These are phyloP conservation scores for Hemichromis elongatus DNA, from an alignment of 2,113 vertebrate species.

Conservation along the genomic window DNA sequence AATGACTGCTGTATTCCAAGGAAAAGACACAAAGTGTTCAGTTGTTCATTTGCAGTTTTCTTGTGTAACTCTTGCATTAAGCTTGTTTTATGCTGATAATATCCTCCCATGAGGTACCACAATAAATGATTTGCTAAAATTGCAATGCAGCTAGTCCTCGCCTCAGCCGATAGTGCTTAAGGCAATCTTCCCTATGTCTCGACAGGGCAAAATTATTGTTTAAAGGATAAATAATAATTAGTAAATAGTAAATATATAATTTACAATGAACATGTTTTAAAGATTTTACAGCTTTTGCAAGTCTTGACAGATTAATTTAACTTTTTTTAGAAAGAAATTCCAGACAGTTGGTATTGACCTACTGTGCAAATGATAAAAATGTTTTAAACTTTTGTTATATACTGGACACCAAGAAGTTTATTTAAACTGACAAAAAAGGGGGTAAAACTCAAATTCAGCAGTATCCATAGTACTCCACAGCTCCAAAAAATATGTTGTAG, in stretches of 20 bases:
- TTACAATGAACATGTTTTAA: background rate
- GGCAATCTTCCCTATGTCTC: background rate
- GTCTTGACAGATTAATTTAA: background rate
- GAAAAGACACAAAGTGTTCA: background rate
- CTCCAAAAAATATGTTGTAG: background rate
- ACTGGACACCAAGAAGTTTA: background rate
- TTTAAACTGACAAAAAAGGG: background rate
- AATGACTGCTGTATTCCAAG: background rate
- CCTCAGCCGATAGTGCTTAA: background rate
- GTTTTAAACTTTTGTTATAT: background rate
- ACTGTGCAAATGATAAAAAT: background rate
- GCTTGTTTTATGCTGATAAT: background rate
- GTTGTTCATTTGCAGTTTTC: background rate
- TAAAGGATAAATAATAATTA: background rate
- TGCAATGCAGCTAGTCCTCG: background rate
- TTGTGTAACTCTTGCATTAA: background rate
- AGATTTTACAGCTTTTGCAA: background rate
- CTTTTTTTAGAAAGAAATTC: background rate
- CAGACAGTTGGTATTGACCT: background rate
- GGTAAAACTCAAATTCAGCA: background rate
- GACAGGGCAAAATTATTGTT: background rate
- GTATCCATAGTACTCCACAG: background rate
- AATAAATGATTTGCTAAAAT: background rate
- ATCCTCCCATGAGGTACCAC: background rate
- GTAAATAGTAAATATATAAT: background rate